Percentiles rank a stretch among this genome's conserved stretches.
Evolutionary conservation across 37 sponge, comb jelly and placozoan species (phyloP).

Genomic region (Dysidea cf. avara): DNA sequence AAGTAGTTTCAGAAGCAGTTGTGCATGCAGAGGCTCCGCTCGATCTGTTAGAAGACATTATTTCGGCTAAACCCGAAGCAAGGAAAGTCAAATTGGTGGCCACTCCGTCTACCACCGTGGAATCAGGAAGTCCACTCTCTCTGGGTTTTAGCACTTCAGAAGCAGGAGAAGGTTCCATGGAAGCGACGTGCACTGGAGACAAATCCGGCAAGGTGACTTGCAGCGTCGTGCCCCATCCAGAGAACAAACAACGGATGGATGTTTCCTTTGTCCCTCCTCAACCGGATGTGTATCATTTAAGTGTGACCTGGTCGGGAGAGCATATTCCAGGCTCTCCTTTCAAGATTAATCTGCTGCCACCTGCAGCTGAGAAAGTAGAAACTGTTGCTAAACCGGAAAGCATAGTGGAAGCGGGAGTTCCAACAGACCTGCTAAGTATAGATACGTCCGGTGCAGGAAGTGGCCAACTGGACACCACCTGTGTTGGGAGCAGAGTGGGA

Average conservation of each 20-base stretch:
- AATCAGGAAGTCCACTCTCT: slow-evolving; percentile 57
- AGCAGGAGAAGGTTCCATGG: slow-evolving; percentile 73
- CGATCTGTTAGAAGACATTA: too few species aligned
- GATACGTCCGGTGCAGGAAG: slow-evolving; percentile 61
- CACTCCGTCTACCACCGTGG: too few species aligned
- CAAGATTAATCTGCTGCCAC: slow-evolving; percentile 50
- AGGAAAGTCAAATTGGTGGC: too few species aligned
- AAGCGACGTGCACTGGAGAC: too few species aligned
- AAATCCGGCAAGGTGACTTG: too few species aligned
- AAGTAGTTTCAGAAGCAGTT: too few species aligned
- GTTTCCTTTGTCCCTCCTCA: slow-evolving; percentile 45
- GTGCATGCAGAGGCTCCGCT: too few species aligned
- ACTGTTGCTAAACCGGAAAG: slow-evolving; percentile 3
- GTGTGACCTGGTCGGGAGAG: slow-evolving; percentile 49
- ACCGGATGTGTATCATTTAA: slow-evolving; percentile 44
- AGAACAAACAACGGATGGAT: too few species aligned
- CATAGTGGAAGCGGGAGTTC: slow-evolving; percentile 1
- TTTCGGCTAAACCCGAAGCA: too few species aligned
- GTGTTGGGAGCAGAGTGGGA: slow-evolving; percentile 31
- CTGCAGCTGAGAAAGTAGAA: slow-evolving; percentile 31
- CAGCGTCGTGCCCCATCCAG: too few species aligned
- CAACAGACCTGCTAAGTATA: slow-evolving; percentile 27
- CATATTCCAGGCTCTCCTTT: slow-evolving; percentile 65
- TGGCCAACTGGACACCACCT: slow-evolving; percentile 29
- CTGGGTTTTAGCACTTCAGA: slow-evolving; percentile 46